phyloP scores from a whole-genome alignment of 2,113 vertebrate genomes.

The Apus apus region DNA sequence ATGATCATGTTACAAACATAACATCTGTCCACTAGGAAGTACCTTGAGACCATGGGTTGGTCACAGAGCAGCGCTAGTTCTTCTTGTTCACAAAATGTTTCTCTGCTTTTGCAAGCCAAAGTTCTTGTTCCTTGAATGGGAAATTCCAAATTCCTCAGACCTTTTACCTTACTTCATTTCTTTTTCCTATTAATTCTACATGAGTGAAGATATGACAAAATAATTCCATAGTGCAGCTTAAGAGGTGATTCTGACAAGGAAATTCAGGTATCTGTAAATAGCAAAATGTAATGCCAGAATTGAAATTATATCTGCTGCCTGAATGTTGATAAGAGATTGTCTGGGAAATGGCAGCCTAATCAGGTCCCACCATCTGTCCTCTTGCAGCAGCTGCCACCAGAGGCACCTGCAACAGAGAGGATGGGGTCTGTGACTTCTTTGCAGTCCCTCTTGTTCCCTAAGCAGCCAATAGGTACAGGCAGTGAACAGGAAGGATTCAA shows the following conservation, averaged over 20 bases:
- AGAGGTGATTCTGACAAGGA: neutral
- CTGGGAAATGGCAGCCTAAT: neutral
- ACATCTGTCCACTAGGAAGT: neutral
- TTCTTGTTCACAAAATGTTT: neutral
- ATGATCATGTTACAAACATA: neutral
- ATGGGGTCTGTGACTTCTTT: neutral
- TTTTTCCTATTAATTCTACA: neutral
- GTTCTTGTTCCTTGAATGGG: neutral
- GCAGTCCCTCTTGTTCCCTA: neutral
- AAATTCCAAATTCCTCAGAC: neutral
- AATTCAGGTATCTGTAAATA: neutral
- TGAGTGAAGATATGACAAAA: neutral
- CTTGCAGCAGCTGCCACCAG: neutral
- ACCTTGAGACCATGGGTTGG: fast-evolving
- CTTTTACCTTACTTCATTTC: neutral
- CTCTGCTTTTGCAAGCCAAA: neutral
- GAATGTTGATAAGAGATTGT: neutral
- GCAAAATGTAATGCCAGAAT: neutral
- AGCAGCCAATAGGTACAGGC: neutral
- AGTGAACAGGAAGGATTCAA: neutral
- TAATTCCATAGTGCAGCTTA: neutral
- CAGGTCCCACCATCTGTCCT: neutral
- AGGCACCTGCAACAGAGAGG: neutral
- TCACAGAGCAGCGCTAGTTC: neutral
- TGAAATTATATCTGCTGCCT: neutral